Percentiles rank a stretch among this genome's conserved stretches.
Evolutionary conservation across 2,797 vertebrate species (phyloP).

Genomic region (Trematomus bernacchii): DNA sequence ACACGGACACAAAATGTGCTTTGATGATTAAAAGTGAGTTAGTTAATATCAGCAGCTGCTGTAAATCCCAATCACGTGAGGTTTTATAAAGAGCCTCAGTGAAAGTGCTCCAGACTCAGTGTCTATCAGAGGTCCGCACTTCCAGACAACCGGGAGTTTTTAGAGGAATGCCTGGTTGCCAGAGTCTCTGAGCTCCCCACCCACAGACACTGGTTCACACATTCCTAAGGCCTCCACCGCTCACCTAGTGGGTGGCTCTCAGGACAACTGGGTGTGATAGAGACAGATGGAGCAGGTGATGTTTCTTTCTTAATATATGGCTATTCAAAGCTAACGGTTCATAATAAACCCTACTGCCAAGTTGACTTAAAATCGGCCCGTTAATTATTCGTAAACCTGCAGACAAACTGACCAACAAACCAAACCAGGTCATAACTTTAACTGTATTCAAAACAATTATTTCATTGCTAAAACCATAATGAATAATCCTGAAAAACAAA

Average conservation of each 20-base stretch:
- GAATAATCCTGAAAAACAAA: too few relatives aligned
- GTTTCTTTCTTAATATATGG: neutral
- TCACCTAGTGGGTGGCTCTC: conserved; percentile 33
- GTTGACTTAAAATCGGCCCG: too few relatives aligned
- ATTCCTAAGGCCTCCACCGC: conserved; percentile 45
- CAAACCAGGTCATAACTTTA: too few relatives aligned
- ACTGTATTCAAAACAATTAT: too few relatives aligned
- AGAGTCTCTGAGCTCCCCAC: conserved; percentile 29
- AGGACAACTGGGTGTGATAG: conserved; percentile 5
- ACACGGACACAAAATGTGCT: neutral
- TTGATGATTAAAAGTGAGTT: neutral
- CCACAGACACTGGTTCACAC: conserved; percentile 41
- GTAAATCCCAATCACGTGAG: conserved; percentile 22
- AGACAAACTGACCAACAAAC: too few relatives aligned
- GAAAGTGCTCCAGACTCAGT: conserved; percentile 11
- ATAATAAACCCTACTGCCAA: too few relatives aligned
- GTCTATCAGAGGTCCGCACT: conserved; percentile 13
- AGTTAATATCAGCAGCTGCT: neutral
- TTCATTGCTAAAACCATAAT: too few relatives aligned
- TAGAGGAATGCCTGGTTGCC: conserved; percentile 38
- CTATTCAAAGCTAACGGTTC: neutral
- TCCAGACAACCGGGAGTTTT: conserved; percentile 28
- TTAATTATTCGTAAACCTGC: too few relatives aligned
- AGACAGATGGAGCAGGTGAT: neutral
- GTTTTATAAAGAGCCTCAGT: conserved; percentile 11